These are phyloP conservation scores for Daboia siamensis DNA, from an alignment of 2,113 vertebrate species.

Conservation along the genomic window DNA sequence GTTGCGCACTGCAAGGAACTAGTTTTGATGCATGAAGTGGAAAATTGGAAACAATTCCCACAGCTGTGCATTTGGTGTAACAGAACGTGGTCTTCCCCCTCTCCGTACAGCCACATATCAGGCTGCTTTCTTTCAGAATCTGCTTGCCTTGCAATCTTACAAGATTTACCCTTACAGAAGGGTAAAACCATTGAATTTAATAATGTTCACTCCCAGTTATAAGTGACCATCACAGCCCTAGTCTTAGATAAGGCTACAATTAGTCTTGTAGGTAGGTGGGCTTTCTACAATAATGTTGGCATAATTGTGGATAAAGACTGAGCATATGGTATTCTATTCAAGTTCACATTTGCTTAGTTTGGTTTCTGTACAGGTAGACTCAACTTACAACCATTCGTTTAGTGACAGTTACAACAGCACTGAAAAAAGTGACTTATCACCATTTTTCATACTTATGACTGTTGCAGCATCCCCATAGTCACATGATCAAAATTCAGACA, in stretches of 20 bases:
- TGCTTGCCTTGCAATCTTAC: not conserved
- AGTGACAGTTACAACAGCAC: not conserved
- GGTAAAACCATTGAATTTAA: not conserved
- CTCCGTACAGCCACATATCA: not conserved
- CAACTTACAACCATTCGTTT: not conserved
- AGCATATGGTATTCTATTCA: not conserved
- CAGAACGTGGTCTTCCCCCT: not conserved
- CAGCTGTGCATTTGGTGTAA: not conserved
- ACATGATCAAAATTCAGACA: not conserved
- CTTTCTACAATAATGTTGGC: not conserved
- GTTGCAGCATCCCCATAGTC: not conserved
- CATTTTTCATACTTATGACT: not conserved
- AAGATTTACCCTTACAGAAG: not conserved
- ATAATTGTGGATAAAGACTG: not conserved
- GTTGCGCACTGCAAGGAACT: not conserved
- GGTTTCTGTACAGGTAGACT: not conserved
- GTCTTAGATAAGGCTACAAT: not conserved
- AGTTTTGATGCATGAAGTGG: not conserved
- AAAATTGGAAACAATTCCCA: constrained; percentile 1
- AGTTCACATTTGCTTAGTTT: not conserved
- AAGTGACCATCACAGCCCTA: not conserved
- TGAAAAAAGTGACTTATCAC: not conserved
- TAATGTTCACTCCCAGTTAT: not conserved
- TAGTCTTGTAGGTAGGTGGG: not conserved
- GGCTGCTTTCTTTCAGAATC: not conserved